Evolutionary conservation across 2,888 invertebrate species (phyloP), one percentile per base, ranked within the genome.

Genomic region (Caenorhabditis becei): DNA sequence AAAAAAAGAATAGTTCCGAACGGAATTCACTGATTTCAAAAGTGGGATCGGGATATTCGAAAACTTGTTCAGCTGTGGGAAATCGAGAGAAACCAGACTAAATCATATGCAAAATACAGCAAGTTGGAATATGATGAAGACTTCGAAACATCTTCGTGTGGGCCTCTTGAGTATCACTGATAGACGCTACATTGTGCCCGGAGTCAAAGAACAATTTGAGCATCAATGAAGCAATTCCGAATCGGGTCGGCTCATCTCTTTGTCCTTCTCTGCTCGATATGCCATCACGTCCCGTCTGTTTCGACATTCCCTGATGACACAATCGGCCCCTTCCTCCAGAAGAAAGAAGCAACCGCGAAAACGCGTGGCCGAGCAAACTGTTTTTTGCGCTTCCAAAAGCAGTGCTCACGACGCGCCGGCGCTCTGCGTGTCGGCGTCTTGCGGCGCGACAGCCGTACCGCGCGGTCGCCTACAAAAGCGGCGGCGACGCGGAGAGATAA

Each of bases 381-480:
- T 41, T 65, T 65, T 69, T 70, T 63, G 56, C 70, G 59, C 70
- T 75, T 75, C 75, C 66, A 75, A 75, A 75, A 75, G 75, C 75
- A 75, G 75, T 65, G 75, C 75, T 75, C 75, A 75, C 75, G 75
- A 70, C 58, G 41, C 53, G 66, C 62, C n/a, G 28, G 23, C 23
- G 41, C 54, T 24, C 26, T 26, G 28, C 28, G 51, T 51, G 66
- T 53, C 75, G 74, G 62, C 72, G 72, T 62, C 56, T 58, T 65
- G 58, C 74, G 66, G 63, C 65, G 66, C 65, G 58, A 26, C 54
- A 32, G 28, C 24, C 24, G 62, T 63, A 53, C 66, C 65, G 49
- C 56, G 61, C 54, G 28, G 44, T 44, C 47, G 70, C 32, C 77
- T 78, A 70, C 70, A 70, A 71, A 78, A 77, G 77, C 65, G 63